phyloP scores from a whole-genome alignment of 2,888 invertebrate species.

The Hipparchia sbordonii region DNA sequence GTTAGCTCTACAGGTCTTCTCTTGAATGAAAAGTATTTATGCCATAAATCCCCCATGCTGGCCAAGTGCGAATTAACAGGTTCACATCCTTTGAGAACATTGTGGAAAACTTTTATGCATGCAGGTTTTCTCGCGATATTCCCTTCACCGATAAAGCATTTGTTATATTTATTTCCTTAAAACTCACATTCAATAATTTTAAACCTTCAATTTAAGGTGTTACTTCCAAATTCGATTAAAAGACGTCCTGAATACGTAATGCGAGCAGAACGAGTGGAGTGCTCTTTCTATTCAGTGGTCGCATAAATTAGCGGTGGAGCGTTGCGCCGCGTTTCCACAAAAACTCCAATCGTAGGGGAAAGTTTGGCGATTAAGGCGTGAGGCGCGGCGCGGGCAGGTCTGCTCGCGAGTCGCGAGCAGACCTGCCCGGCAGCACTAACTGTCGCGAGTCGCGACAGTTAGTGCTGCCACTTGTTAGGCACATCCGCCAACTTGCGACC shows the following conservation, averaged over 20 bases:
- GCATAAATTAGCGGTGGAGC: slow-evolving; percentile 75
- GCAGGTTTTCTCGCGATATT: too few relatives aligned
- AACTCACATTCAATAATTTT: background rate
- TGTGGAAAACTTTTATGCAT: too few relatives aligned
- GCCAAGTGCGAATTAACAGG: too few relatives aligned
- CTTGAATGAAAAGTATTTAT: too few relatives aligned
- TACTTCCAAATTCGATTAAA: slow-evolving; percentile 65
- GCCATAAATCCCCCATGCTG: too few relatives aligned
- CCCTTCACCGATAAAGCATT: too few relatives aligned
- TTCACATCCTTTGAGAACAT: too few relatives aligned
- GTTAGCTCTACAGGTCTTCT: too few relatives aligned
- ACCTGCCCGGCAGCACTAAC: too few relatives aligned
- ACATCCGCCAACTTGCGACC: slow-evolving; percentile 79
- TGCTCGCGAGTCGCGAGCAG: slow-evolving; percentile 74
- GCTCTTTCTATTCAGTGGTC: slow-evolving; percentile 65
- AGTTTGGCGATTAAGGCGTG: slow-evolving; percentile 81
- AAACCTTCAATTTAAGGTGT: slow-evolving; percentile 20
- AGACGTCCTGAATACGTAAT: slow-evolving; percentile 79
- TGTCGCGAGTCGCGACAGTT: slow-evolving; percentile 80
- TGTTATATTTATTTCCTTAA: too few relatives aligned
- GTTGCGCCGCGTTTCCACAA: slow-evolving; percentile 71
- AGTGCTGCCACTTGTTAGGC: slow-evolving; percentile 78
- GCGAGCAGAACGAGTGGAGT: slow-evolving; percentile 61
- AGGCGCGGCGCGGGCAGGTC: slow-evolving; percentile 78
- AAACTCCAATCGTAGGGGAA: slow-evolving; percentile 80